phyloP scores from a whole-genome alignment of 92 coral and sea anemone genomes.

The Siderastrea siderea region DNA sequence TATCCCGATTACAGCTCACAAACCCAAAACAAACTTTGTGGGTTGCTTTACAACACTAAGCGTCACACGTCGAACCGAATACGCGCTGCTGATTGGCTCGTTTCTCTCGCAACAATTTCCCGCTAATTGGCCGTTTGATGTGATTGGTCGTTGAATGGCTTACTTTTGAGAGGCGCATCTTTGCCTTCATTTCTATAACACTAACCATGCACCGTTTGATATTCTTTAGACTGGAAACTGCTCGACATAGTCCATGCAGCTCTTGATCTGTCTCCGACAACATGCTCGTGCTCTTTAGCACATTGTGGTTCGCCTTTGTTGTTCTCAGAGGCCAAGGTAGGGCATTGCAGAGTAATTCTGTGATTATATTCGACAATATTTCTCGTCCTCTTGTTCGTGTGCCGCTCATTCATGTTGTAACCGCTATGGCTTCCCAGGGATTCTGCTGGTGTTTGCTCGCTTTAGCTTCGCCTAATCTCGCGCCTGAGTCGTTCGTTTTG shows the following conservation, averaged over 20 bases:
- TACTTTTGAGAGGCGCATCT: conserved; percentile 77
- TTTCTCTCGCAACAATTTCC: conserved; percentile 81
- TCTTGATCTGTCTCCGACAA: conserved; percentile 67
- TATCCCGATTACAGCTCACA: conserved; percentile 82
- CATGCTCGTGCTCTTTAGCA: conserved; percentile 94
- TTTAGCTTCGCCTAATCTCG: conserved; percentile 47
- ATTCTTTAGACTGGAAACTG: conserved; percentile 80
- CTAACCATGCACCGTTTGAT: conserved; percentile 81
- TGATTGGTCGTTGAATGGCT: conserved; percentile 87
- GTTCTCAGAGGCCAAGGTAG: conserved; percentile 77
- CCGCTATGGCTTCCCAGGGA: conserved; percentile 47
- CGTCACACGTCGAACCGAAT: conserved; percentile 89
- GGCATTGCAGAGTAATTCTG: conserved; percentile 26
- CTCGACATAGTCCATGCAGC: conserved; percentile 80
- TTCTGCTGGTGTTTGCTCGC: conserved; percentile 36
- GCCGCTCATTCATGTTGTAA: conserved; percentile 49
- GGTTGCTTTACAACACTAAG: conserved; percentile 90
- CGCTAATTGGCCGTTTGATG: conserved; percentile 94
- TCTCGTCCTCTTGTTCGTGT: conserved; percentile 24
- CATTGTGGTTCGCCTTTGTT: conserved; percentile 76
- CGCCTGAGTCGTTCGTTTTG: conserved; percentile 38
- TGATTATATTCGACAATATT: conserved; percentile 37
- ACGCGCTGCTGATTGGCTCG: conserved; percentile 80
- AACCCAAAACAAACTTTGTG: conserved; percentile 94
- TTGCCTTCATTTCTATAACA: conserved; percentile 78